Evolutionary conservation across 2,888 invertebrate genomes (phyloP), one percentile per base, ranked within the genome.

Genomic region (Cantharis rustica): DNA sequence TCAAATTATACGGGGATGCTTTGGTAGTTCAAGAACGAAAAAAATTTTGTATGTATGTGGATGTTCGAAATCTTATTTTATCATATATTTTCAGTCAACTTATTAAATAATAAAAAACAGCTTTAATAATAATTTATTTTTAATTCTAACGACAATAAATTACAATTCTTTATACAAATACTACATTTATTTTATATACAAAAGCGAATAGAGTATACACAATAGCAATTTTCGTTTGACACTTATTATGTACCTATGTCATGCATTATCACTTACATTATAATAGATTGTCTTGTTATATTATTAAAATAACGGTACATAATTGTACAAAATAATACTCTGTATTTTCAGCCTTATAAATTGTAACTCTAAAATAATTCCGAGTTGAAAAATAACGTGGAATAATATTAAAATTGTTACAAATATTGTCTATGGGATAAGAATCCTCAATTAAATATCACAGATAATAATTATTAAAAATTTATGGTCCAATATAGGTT

Each of bases 401-500:
- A 47, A 47, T 47, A 26, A 15, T 47, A 26, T 16, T 27, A 15
- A 69, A 16, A 31, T 69, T 27, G 69, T 15, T 27, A 23, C 15
- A n/a, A 27, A 23, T 23, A 15, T 23, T n/a, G 69, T 69, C 13
- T 16, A 47, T 47, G n/a, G 47, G 47, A 47, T 47, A 47, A 47
- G n/a, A 66, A 47, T 26, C 27, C 16, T 15, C 16, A 17, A 31
- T n/a, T n/a, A 16, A 66, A 78, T 87, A 87, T 87, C 87, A 87
- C 87, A 87, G 87, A 79, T 77, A 75, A 66, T 66, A 74, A 72
- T 78, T 76, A 71, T 71, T 79, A 72, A 69, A 61, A 73, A 81
- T 81, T 84, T 84, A 88, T 76, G 88, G 88, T 82, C 88, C 87
- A 78, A 88, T 84, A 80, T 86, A 88, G 71, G 87, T 85, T 80